Evolutionary conservation across 2,797 vertebrate species (phyloP).

Genomic region (Halcyon smyrnensis): DNA sequence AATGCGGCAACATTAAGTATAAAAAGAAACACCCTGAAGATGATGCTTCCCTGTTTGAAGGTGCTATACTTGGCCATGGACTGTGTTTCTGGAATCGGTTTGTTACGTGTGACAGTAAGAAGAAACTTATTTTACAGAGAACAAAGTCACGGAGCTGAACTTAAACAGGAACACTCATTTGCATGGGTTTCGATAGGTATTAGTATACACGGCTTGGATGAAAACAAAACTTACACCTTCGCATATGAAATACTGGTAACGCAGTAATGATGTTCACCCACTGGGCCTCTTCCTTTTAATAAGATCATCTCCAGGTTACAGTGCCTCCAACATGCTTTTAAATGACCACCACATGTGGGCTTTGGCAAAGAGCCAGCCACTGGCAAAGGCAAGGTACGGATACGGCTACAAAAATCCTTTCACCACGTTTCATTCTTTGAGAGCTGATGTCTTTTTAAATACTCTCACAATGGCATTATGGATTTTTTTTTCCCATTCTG

Average conservation of each 20-base stretch:
- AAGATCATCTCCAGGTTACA: conserved; percentile 67
- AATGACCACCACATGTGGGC: conserved; percentile 44
- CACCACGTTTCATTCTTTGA: neutral
- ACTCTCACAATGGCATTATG: neutral
- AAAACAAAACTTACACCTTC: conserved; percentile 57
- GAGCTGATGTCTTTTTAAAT: conserved; percentile 36
- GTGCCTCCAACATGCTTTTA: neutral
- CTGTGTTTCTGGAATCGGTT: conserved; percentile 41
- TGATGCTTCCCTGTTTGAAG: conserved; percentile 23
- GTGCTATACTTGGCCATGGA: conserved; percentile 14
- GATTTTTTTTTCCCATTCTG: neutral
- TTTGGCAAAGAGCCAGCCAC: conserved; percentile 31
- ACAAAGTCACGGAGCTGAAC: conserved; percentile 62
- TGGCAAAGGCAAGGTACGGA: conserved; percentile 49
- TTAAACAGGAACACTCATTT: conserved; percentile 34
- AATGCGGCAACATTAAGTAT: conserved; percentile 36
- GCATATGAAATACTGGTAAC: neutral
- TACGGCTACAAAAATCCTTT: conserved; percentile 46
- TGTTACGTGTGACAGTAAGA: conserved; percentile 50
- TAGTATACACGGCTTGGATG: conserved; percentile 21
- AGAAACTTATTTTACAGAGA: conserved; percentile 42
- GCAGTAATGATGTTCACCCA: conserved; percentile 34
- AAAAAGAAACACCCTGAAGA: conserved; percentile 62
- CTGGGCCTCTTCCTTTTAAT: conserved; percentile 35
- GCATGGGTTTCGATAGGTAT: neutral